Evolutionary conservation across 2,888 invertebrate species (phyloP).

Genomic region (Dioctria linearis): DNA sequence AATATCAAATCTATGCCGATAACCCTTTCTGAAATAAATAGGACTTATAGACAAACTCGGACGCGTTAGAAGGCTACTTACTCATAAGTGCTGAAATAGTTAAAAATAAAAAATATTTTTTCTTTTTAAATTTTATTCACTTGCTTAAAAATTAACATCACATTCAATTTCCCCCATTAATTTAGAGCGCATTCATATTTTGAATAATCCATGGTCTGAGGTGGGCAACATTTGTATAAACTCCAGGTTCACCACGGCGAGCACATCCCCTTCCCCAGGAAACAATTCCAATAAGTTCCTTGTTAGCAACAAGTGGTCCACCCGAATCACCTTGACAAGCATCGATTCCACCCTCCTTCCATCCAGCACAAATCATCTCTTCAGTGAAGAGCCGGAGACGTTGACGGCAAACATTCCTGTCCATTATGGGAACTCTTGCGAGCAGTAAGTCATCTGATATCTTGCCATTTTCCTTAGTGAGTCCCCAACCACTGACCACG

Average conservation of each 20-base stretch:
- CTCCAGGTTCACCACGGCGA: constrained; percentile 35
- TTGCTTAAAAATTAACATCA: no score
- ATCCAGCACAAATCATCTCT: constrained; percentile 74
- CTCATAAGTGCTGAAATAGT: no score
- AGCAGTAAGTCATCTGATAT: constrained; percentile 26
- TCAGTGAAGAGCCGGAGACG: constrained; percentile 65
- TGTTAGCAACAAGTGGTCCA: constrained; percentile 44
- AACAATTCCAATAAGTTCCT: constrained; percentile 47
- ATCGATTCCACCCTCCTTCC: constrained; percentile 67
- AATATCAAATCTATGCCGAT: no score
- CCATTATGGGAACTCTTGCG: constrained; percentile 10
- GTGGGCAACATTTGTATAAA: constrained; percentile 45
- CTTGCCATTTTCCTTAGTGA: constrained; percentile 24
- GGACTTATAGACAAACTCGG: no score
- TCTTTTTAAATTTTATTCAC: no score
- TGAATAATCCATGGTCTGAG: constrained; percentile 33
- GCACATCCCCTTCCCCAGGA: constrained; percentile 52
- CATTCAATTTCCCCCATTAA: no score
- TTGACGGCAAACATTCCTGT: constrained; percentile 64
- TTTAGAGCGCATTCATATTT: no score
- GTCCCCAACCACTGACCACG: constrained; percentile 57
- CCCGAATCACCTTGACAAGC: constrained; percentile 54
- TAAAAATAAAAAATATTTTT: no score
- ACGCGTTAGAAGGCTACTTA: no score
- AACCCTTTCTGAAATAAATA: no score